Base-by-base conservation (phyloP, 1,140 invertebrate species). In the Drosophila neocordata region DNA sequence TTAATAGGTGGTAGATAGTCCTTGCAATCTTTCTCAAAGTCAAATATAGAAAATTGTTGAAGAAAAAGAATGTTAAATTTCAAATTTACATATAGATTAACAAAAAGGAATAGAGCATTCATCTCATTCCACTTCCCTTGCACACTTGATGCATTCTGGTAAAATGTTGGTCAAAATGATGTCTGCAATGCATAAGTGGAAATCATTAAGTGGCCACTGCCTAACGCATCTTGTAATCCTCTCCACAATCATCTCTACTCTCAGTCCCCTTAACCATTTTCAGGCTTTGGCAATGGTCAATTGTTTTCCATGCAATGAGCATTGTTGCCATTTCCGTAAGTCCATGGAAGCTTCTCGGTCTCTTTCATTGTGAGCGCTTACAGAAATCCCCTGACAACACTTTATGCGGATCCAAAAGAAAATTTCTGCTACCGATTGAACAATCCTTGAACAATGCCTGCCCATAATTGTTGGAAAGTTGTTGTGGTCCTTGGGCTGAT, bases 41-140 rank as follows among this genome's bases (percentile, higher is more conserved):
- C n/a, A n/a, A n/a, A n/a, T n/a, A n/a, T n/a, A n/a, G n/a, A n/a
- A n/a, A n/a, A n/a, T n/a, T n/a, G n/a, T n/a, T n/a, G n/a, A n/a
- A n/a, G n/a, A n/a, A n/a, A n/a, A n/a, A n/a, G n/a, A n/a, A n/a
- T 18, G n/a, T 48, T 52, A 60, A 56, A 66, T 62, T 53, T 48
- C 69, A 72, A 85, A 85, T 85, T 88, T 85, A 85, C 83, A 85
- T 87, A 85, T 85, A 82, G 82, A 85, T 85, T 85, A 87, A 79
- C 82, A 87, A 72, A 74, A 68, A 75, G 69, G 77, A 61, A 31
- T 31, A 38, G 34, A 44, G 38, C 13, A 48, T 15, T 48, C 22
- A 24, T 4, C 41, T 11, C 13, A 7, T 48, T 18, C 20, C 15
- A 7, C 7, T 15, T 48, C 13, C 44, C 64, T 65, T 69, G 55